These are phyloP conservation scores for Fopius arisanus DNA, from an alignment of 1,140 invertebrate species.

Conservation along the genomic window DNA sequence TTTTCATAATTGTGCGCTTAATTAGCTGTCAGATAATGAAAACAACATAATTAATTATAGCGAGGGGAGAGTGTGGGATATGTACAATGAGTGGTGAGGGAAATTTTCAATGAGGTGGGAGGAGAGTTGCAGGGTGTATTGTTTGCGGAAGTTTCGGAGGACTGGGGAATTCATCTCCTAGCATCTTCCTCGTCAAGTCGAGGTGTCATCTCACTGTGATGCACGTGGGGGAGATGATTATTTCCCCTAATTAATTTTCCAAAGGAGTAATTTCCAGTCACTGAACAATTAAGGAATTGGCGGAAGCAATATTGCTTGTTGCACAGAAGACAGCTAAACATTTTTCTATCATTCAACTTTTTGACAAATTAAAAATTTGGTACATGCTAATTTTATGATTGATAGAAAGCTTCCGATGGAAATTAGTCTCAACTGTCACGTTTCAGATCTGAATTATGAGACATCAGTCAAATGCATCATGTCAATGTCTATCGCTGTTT, in stretches of 20 bases:
- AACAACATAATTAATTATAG: slow-evolving; percentile 52
- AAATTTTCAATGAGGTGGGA: background rate
- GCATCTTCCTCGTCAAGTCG: background rate
- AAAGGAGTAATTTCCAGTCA: background rate
- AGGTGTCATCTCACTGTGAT: background rate
- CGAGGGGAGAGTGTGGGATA: slow-evolving; percentile 25
- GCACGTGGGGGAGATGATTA: background rate
- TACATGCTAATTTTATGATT: too few species aligned
- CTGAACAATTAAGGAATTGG: too few species aligned
- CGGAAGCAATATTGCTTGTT: too few species aligned
- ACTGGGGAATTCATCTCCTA: too few species aligned
- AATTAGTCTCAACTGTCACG: too few species aligned
- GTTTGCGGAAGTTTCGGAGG: too few species aligned
- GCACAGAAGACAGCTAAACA: background rate
- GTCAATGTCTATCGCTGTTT: too few species aligned
- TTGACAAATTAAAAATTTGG: too few species aligned
- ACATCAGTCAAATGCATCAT: too few species aligned
- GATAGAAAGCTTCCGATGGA: too few species aligned
- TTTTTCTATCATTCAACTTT: background rate
- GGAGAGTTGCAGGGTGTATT: background rate
- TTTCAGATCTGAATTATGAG: too few species aligned
- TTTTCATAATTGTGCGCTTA: slow-evolving; percentile 51
- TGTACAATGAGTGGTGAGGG: background rate
- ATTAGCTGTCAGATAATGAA: slow-evolving; percentile 52
- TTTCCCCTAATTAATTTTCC: background rate